A percentile compares a stretch with the other conserved stretches of the same genome.
Conservation (phyloP, 1,140 invertebrate genomes). For the Ditylenchus dipsaci region DNA sequence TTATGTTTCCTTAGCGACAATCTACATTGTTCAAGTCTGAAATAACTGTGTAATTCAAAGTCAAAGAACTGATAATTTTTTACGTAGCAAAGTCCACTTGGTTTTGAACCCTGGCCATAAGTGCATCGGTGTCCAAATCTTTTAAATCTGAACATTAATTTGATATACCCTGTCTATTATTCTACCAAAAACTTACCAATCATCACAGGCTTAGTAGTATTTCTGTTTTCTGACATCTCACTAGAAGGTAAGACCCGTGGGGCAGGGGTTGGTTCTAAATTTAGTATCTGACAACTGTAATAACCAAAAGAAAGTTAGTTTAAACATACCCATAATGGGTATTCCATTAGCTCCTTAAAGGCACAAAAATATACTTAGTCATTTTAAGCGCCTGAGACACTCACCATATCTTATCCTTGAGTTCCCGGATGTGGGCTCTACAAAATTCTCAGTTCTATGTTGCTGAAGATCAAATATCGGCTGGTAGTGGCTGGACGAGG, state of each 20-base stretch:
- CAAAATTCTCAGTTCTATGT: too few species aligned
- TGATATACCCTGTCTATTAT: background rate
- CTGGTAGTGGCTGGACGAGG: background rate
- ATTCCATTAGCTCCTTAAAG: conserved; percentile 23
- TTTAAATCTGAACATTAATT: conserved; percentile 18
- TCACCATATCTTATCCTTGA: too few species aligned
- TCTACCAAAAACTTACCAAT: background rate
- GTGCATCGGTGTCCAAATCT: conserved; percentile 34
- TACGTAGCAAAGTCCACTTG: conserved; percentile 42
- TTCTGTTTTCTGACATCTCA: background rate
- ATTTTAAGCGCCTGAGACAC: too few species aligned
- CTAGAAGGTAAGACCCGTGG: background rate
- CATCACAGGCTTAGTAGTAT: conserved; percentile 3
- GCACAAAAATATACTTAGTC: too few species aligned
- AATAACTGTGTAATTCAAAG: conserved; percentile 2
- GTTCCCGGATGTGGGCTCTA: too few species aligned
- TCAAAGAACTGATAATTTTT: conserved; percentile 2
- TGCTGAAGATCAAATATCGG: background rate
- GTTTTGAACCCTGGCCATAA: conserved; percentile 22
- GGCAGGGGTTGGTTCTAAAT: conserved; percentile 19
- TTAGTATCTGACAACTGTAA: background rate
- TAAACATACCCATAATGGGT: conserved; percentile 9
- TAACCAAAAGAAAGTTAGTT: background rate
- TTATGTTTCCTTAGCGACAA: conserved; percentile 11
- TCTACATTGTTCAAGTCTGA: conserved; percentile 41